These are phyloP conservation scores for Alligator mississippiensis DNA, from an alignment of 2,113 vertebrate genomes.

Conservation along the genomic window DNA sequence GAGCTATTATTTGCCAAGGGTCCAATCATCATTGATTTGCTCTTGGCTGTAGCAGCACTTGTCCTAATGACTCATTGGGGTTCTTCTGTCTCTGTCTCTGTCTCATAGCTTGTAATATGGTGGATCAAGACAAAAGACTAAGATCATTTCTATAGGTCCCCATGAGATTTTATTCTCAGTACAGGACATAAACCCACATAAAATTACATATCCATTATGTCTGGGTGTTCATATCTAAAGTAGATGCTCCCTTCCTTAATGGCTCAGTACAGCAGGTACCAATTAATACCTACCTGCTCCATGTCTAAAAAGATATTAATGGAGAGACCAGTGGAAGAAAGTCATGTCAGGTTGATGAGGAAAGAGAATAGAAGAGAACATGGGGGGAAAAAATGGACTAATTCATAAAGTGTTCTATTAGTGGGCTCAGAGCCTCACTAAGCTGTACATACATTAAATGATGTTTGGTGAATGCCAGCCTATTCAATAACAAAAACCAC, in stretches of 20 bases:
- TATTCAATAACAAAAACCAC: background rate
- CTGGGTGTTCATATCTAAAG: background rate
- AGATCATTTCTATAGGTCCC: background rate
- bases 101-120: background rate
- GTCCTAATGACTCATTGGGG: slow-evolving; percentile 37
- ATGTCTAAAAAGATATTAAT: background rate
- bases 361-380: background rate
- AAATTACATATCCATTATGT: background rate
- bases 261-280: rapidly evolving
- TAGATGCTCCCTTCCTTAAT: rapidly evolving
- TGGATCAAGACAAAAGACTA: background rate
- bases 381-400: background rate
- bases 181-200: background rate
- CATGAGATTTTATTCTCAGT: background rate
- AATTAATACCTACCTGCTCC: background rate
- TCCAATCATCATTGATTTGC: slow-evolving; percentile 61
- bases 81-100: background rate
- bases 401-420: background rate
- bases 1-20: slow-evolving; percentile 45
- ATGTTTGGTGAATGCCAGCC: background rate
- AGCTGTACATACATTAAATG: background rate
- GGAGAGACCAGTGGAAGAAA: background rate
- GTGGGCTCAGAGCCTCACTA: background rate
- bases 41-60: slow-evolving; percentile 63
- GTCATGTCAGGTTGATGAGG: background rate